Base-by-base conservation (phyloP, 1,140 invertebrate species). In the Sitophilus oryzae region DNA sequence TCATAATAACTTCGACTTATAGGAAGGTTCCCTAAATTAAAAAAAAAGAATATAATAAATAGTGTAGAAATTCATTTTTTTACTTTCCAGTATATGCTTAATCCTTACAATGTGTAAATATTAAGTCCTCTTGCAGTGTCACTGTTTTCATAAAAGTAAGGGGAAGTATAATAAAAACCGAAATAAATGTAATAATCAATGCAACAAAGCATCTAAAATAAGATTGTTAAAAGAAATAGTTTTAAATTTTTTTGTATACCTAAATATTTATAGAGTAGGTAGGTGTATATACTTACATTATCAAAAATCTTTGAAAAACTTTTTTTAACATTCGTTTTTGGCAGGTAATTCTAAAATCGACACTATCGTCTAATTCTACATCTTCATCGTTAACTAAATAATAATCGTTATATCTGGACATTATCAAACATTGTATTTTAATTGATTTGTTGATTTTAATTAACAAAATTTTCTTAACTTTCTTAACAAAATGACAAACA, bases 21-120 rank as follows among this genome's bases (percentile, higher is more conserved):
- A 3, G 63, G 52, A 52, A 63, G 57, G 49, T 59, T 52, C 45
- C 52, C 66, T 68, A 25, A 43, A 62, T 57, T 51, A 15, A 46
- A 38, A 41, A 44, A 44, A 25, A 49, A 51, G 18, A 3, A 38
- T 37, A 22, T n/a, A 18, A 46, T 6, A n/a, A n/a, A n/a, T n/a
- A n/a, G n/a, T n/a, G n/a, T n/a, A n/a, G n/a, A n/a, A n/a, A n/a
- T n/a, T n/a, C n/a, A n/a, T n/a, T n/a, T n/a, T n/a, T n/a, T n/a
- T n/a, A n/a, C n/a, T n/a, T n/a, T n/a, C n/a, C n/a, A n/a, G n/a
- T n/a, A n/a, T n/a, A n/a, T n/a, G n/a, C 3, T 16, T 8, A 21
- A 22, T 30, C 59, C 63, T 65, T 61, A 66, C 66, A 66, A 42
- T 61, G 54, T 9, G 64, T 65, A 51, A 67, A 67, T 38, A 67